These are phyloP conservation scores for Choloepus hoffmanni DNA, from an alignment of 2,113 vertebrate genomes.

Conservation along the genomic window DNA sequence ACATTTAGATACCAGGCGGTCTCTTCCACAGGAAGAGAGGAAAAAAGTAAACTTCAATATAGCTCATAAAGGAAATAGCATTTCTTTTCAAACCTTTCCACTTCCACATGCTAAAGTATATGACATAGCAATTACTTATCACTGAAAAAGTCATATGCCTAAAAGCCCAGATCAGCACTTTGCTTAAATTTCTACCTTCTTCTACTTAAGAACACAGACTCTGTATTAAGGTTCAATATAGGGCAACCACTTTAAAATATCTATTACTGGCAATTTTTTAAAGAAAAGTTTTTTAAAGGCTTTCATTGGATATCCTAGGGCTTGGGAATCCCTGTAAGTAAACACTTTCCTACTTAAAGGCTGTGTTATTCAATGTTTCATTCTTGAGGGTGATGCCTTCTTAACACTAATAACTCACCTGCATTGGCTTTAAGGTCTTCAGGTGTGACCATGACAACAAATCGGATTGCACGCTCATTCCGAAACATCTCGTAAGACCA, in stretches of 20 bases:
- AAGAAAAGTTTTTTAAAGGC: constrained; percentile 36
- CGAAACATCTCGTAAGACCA: constrained; percentile 99
- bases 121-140: constrained; percentile 46
- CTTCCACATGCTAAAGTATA: not conserved
- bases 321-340: not conserved
- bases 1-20: not conserved
- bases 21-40: not conserved
- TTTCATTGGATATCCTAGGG: not conserved
- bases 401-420: constrained; percentile 86
- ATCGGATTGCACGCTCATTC: constrained; percentile 97
- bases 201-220: not conserved
- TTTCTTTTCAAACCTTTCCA: constrained; percentile 21
- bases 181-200: not conserved
- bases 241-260: not conserved
- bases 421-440: constrained; percentile 99
- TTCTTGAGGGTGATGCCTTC: not conserved
- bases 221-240: not conserved
- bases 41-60: not conserved
- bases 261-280: constrained; percentile 36
- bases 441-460: constrained; percentile 99
- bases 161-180: constrained; percentile 40
- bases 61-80: not conserved
- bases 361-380: not conserved
- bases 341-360: not conserved
- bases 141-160: constrained; percentile 11